Base-by-base conservation (phyloP, 2,113 vertebrate genomes). In the Microtus montanus region DNA sequence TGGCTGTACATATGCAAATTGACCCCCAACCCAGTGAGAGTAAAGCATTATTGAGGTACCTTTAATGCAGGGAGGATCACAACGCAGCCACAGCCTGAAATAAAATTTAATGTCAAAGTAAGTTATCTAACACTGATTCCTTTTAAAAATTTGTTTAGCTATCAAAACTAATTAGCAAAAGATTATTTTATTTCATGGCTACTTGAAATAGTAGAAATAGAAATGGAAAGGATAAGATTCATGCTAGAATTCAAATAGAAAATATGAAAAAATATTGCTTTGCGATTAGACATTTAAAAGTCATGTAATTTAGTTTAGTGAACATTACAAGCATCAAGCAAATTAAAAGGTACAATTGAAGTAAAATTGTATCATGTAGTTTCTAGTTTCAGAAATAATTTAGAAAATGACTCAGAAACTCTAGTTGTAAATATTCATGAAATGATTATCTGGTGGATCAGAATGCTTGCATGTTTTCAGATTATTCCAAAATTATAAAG, bases 321-420 rank as follows among this genome's bases (percentile, higher is more conserved):
- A 79, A 47, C 47, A 47, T 47, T 47, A 47, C 47, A 47, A 47
- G 8, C 47, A 47, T 47, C 47, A 47, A 47, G 47, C 47, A 47
- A 47, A 47, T 10, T 47, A 47, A 47, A 47, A 47, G 47, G 1
- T 47, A 47, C 47, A 47, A 47, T 47, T 9, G 47, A 8, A 47
- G 47, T 47, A 47, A 47, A 47, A 47, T 47, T 47, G 47, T 47
- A 47, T 47, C 47, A 47, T 47, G 47, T 47, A 47, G 17, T 70
- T 94, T 80, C 91, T 89, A 85, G 70, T 80, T 91, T 89, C 41
- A 68, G 71, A 91, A 95, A 93, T 88, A 84, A 91, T 93, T 83
- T 79, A 79, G 90, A 30, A 92, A 90, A 95, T 95, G 75, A 95
- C 68, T 91, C 33, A 84, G 26, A 89, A 84, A 73, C 41, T 71